Percentiles rank a stretch among this genome's conserved stretches.
Evolutionary conservation across 92 coral and sea anemone genomes (phyloP).

Genomic region (Porites rus): DNA sequence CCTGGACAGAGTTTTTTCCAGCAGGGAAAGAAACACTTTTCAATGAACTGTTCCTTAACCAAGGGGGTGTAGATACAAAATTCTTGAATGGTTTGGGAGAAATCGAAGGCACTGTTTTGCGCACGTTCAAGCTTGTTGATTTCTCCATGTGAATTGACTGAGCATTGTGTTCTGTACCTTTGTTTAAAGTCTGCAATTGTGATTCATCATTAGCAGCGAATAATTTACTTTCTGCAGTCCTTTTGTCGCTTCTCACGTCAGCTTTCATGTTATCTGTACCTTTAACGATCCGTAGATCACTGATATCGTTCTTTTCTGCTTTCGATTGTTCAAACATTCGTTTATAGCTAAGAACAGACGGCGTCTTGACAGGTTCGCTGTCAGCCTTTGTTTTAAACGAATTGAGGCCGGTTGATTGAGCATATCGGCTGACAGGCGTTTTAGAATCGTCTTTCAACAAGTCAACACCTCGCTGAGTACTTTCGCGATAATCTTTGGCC

Average conservation of each 20-base stretch:
- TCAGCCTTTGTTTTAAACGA: background rate
- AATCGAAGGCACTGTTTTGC: constrained; percentile 1
- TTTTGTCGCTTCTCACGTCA: constrained; percentile 22
- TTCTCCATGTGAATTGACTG: constrained; percentile 23
- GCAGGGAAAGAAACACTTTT: background rate
- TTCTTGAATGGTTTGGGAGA: constrained; percentile 55
- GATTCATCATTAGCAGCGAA: constrained; percentile 5
- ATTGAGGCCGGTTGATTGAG: background rate
- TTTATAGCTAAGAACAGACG: constrained; percentile 64
- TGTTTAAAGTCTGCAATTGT: constrained; percentile 26
- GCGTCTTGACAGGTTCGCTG: constrained; percentile 60
- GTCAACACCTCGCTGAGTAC: background rate
- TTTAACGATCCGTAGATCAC: background rate
- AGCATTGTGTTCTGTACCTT: constrained; percentile 11
- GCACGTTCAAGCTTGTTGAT: constrained; percentile 17
- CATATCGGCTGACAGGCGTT: background rate
- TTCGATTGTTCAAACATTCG: constrained; percentile 71
- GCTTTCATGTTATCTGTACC: constrained; percentile 14
- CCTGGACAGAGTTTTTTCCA: constrained; percentile 22
- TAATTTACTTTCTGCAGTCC: constrained; percentile 6
- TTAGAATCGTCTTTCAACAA: constrained; percentile 2
- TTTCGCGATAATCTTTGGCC: background rate
- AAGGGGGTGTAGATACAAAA: constrained; percentile 51
- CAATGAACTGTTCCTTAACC: constrained; percentile 38
- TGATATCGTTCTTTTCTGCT: constrained; percentile 6